Evolutionary conservation across 1,140 invertebrate genomes (phyloP), one percentile per base, ranked within the genome.

Genomic region (Araneus ventricosus): DNA sequence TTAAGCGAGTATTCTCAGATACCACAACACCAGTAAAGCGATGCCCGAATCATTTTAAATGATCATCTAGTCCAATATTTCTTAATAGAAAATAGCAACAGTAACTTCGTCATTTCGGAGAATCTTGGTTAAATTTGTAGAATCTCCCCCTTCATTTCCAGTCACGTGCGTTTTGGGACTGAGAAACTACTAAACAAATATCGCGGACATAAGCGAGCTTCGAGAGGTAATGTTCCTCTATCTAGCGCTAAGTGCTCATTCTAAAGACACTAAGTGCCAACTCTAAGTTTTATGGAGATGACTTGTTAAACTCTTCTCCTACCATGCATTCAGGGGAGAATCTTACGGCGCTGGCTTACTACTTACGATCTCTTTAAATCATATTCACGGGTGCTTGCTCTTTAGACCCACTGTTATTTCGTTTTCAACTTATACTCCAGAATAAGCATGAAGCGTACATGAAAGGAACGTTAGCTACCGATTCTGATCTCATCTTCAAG

Each of bases 231-330:
- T 93, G 91, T 87, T 79, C 91, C 85, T 87, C 91, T 93, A 88
- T 93, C 91, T 93, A 93, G 91, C 91, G 91, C 91, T 93, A 93
- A 93, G 91, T 93, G 85, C 91, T 93, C 91, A 93, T 93, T 93
- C 63, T 17, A 87, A 93, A 93, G 91, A 93, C 91, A 93, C 91
- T 88, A 87, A 93, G 91, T 93, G 70, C 91, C 67, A 87, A 88
- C 84, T 93, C 67, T 80, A 80, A 88, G 91, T 93, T 93, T 93
- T 93, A 93, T 93, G 91, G 91, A 93, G 85, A 93, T 88, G 85
- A 93, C 91, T 93, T 93, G 91, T 93, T 93, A 93, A 93, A 93
- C 91, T 93, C 91, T 84, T 87, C 91, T 88, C 61, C 85, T 37
- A 57, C 63, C 80, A 63, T 52, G 82, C 41, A 75, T 91, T 90